Conservation (phyloP, 2,888 invertebrate species). For the Laspeyria flexula region DNA sequence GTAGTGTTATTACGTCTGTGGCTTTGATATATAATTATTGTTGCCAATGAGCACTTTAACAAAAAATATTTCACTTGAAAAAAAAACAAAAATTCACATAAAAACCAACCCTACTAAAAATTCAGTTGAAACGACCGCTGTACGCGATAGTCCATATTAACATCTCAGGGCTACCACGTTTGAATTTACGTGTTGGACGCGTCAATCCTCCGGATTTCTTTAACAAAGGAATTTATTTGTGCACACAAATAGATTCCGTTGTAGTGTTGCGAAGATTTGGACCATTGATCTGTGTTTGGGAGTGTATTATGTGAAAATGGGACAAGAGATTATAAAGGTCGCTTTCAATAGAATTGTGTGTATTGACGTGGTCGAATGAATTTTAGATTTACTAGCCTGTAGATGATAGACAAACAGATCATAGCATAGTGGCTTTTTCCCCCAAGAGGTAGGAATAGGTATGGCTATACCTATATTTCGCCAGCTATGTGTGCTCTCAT, state of each 20-base stretch:
- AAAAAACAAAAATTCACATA: too few relatives aligned
- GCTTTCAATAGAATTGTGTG: neutral
- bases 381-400: neutral
- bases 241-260: conserved; percentile 13
- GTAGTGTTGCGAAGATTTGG: neutral
- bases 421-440: too few relatives aligned
- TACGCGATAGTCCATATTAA: conserved; percentile 30
- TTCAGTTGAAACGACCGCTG: conserved; percentile 1
- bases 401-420: conserved; percentile 1
- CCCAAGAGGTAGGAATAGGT: too few relatives aligned
- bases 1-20: too few relatives aligned
- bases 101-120: neutral
- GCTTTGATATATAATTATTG: too few relatives aligned
- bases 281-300: neutral
- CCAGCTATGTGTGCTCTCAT: too few relatives aligned
- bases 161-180: conserved; percentile 27
- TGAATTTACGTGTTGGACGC: conserved; percentile 22
- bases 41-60: too few relatives aligned
- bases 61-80: too few relatives aligned
- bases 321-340: neutral
- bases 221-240: conserved; percentile 14
- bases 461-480: too few relatives aligned
- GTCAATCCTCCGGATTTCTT: conserved; percentile 23
- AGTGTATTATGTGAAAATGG: neutral
- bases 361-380: neutral